phyloP scores from a whole-genome alignment of 64 coral and sea anemone genomes.

The Porites lutea region DNA sequence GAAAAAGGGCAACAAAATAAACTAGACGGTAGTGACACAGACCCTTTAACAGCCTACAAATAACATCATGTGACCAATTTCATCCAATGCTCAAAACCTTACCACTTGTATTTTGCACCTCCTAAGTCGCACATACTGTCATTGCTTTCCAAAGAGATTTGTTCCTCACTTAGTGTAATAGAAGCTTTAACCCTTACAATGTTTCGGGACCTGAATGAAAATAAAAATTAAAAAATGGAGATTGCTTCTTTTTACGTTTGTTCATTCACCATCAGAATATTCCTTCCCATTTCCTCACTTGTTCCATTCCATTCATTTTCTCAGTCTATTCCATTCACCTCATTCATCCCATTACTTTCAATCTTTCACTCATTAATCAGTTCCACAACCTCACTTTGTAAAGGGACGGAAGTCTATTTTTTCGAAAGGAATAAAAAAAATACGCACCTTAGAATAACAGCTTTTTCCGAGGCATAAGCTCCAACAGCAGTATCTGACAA shows the following conservation, averaged over 20 bases:
- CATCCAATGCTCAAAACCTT: neutral
- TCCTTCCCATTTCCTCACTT: no score
- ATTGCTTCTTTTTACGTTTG: no score
- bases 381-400: no score
- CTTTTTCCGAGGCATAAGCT: conserved; percentile 74
- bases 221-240: neutral
- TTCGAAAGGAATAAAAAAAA: neutral
- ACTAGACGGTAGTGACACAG: no score
- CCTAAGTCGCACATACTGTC: conserved; percentile 35
- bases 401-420: neutral
- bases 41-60: no score
- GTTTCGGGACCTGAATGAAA: conserved; percentile 52
- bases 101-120: conserved; percentile 68
- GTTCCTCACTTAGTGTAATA: conserved; percentile 31
- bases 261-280: no score
- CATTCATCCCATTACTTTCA: no score
- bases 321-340: no score
- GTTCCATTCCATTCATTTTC: no score
- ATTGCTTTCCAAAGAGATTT: conserved; percentile 80
- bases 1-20: no score
- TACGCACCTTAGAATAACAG: conserved; percentile 67
- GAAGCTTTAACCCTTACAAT: conserved; percentile 49
- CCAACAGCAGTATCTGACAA: conserved; percentile 80
- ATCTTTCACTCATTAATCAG: no score
- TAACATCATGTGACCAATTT: no score